Percentiles rank a stretch among this genome's conserved stretches.
Evolutionary conservation across 2,888 invertebrate species (phyloP).

Genomic region (Megamerina dolium): DNA sequence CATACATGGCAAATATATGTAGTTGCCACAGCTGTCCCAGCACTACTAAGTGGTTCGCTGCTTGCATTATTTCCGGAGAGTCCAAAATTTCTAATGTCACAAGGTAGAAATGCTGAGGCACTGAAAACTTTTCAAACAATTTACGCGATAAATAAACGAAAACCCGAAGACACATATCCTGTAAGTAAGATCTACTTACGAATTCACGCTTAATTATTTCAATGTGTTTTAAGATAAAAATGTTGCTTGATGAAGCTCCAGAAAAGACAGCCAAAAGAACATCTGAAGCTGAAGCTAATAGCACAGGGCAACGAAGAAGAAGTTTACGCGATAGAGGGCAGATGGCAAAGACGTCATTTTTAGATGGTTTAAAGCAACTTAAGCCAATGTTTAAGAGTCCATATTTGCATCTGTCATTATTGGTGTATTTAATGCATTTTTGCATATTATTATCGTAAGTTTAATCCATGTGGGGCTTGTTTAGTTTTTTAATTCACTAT

Average conservation of each 20-base stretch:
- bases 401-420: slow-evolving; percentile 55
- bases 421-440: slow-evolving; percentile 60
- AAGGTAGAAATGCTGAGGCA: slow-evolving; percentile 39
- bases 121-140: slow-evolving; percentile 51
- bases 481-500: too few relatives aligned
- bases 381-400: slow-evolving; percentile 62
- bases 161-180: slow-evolving; percentile 57
- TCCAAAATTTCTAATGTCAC: slow-evolving; percentile 44
- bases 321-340: slow-evolving; percentile 8
- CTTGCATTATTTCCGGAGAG: slow-evolving; percentile 37
- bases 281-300: too few relatives aligned
- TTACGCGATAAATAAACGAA: slow-evolving; percentile 60
- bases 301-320: too few relatives aligned
- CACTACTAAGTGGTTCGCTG: slow-evolving; percentile 24
- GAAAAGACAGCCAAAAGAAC: slow-evolving; percentile 14
- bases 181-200: slow-evolving; percentile 47
- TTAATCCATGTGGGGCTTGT: too few relatives aligned
- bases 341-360: slow-evolving; percentile 1
- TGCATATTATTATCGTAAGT: slow-evolving; percentile 60
- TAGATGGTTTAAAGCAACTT: slow-evolving; percentile 57
- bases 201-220: not conserved
- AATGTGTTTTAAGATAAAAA: slow-evolving; percentile 28
- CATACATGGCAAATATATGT: slow-evolving; percentile 37
- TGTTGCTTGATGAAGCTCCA: slow-evolving; percentile 31
- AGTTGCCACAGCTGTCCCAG: slow-evolving; percentile 29